phyloP scores from a whole-genome alignment of 2,797 vertebrate species.

The Hephaestus fuliginosus region DNA sequence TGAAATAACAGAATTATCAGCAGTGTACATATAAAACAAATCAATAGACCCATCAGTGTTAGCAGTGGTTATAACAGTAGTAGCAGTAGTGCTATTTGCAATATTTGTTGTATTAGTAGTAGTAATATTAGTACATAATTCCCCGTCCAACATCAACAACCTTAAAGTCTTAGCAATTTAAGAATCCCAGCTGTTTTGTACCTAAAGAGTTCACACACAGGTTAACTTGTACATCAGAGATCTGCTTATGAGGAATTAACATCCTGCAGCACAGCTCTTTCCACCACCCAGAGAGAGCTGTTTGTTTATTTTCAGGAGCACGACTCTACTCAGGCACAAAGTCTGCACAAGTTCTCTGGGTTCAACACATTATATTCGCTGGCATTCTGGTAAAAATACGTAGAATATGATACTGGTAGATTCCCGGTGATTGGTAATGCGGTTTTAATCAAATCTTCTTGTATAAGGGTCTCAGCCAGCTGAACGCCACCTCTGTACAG shows the following conservation, averaged over 20 bases:
- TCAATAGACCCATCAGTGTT: background rate
- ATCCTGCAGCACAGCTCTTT: slow-evolving; percentile 36
- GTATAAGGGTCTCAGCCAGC: slow-evolving; percentile 38
- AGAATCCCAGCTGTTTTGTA: background rate
- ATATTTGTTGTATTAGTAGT: background rate
- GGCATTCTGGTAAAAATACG: slow-evolving; percentile 28
- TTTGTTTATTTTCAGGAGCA: slow-evolving; percentile 39
- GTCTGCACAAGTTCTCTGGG: slow-evolving; percentile 27
- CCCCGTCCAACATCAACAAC: background rate
- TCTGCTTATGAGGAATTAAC: slow-evolving; percentile 37
- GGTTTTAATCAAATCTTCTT: slow-evolving; percentile 49
- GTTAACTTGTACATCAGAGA: slow-evolving; percentile 36
- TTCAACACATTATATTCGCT: slow-evolving; percentile 45
- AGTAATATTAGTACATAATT: background rate
- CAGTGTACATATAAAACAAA: background rate
- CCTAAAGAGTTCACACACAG: slow-evolving; percentile 21
- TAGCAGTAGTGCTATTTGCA: background rate
- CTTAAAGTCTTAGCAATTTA: background rate
- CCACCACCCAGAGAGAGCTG: slow-evolving; percentile 39
- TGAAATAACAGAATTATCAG: background rate
- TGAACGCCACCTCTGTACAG: slow-evolving; percentile 31
- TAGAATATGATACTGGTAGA: slow-evolving; percentile 15
- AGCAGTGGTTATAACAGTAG: background rate
- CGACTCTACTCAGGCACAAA: slow-evolving; percentile 14
- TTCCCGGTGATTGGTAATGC: slow-evolving; percentile 32